Evolutionary conservation across 1,140 invertebrate species (phyloP), one percentile per base, ranked within the genome.

Genomic region (Phymorhynchus buccinoides): DNA sequence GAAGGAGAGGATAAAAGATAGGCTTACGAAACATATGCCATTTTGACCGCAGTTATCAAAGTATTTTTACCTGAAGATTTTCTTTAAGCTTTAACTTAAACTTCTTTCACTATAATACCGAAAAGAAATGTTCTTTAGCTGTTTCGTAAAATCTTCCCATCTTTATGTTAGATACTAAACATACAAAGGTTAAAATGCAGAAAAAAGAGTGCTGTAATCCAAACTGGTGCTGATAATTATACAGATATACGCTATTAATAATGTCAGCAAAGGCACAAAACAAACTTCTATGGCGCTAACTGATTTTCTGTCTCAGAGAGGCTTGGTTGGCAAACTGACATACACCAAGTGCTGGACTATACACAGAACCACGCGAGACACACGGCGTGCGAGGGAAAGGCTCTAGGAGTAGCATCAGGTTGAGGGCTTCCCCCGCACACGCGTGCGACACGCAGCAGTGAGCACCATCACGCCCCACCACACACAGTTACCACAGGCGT

Each of bases 401-500:
- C 41, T 56, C 77, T 27, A 35, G 27, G 16, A 30, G 42, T 79
- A 79, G 22, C 77, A 79, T 9, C 71, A 78, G 37, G 77, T 52
- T 44, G 30, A 79, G 77, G 52, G 77, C 77, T 52, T 41, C 37
- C 42, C 44, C 41, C 37, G 7, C 44, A 6, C 44, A 6, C 56
- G 22, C 22, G 77, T 79, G 77, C 12, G 42, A 39, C 77, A 79
- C 52, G 77, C 77, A 79, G 30, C 77, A 52, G 77, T 79, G 77
- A 79, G 77, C 77, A 79, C 77, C 77, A 79, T 30, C 42, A 79
- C 77, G 77, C 44, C 77, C 77, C 77, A 79, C 27, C 32, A 41
- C 77, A 79, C 42, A 41, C 27, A 56, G 77, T 71, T 71, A 71
- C 68, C 35, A 78, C 75, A 44, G 30, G 75, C 77, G 41, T 44